These are phyloP conservation scores for Saxicola maurus DNA, from an alignment of 2,797 vertebrate genomes.

Conservation along the genomic window DNA sequence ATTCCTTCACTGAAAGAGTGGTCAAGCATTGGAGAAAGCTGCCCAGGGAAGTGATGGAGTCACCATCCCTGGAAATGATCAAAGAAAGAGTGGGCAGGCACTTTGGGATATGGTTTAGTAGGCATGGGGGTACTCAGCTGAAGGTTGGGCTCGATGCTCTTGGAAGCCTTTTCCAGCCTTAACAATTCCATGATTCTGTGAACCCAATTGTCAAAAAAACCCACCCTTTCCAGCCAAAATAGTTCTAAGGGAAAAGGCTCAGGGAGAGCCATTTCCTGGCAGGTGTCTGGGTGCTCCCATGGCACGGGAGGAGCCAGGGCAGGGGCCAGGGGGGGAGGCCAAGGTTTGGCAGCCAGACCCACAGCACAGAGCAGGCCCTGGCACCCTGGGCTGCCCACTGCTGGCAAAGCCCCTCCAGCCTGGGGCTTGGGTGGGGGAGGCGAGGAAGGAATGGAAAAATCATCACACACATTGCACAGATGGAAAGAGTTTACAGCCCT, in stretches of 20 bases:
- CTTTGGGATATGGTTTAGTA: not conserved
- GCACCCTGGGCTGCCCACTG: not conserved
- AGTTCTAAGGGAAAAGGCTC: not conserved
- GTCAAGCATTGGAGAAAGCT: not conserved
- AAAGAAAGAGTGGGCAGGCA: not conserved
- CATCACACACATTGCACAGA: constrained; percentile 60
- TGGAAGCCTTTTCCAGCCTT: not conserved
- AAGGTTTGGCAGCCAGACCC: not conserved
- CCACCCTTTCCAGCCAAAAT: not conserved
- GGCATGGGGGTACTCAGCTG: no score
- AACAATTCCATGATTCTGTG: not conserved
- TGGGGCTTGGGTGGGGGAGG: not conserved
- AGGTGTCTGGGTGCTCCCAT: not conserved
- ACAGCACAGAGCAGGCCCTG: not conserved
- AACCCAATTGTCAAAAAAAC: not conserved
- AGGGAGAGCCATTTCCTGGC: not conserved
- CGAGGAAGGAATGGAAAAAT: constrained; percentile 39
- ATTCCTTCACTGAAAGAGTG: not conserved
- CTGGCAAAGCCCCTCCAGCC: not conserved
- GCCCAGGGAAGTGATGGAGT: not conserved
- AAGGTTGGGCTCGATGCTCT: not conserved
- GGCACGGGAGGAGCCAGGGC: not conserved
- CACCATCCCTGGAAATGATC: not conserved
- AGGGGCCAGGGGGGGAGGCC: not conserved
- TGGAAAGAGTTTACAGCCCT: constrained; percentile 62